Evolutionary conservation across 2,888 invertebrate species (phyloP).

Genomic region (Lasioglossum calceatum): DNA sequence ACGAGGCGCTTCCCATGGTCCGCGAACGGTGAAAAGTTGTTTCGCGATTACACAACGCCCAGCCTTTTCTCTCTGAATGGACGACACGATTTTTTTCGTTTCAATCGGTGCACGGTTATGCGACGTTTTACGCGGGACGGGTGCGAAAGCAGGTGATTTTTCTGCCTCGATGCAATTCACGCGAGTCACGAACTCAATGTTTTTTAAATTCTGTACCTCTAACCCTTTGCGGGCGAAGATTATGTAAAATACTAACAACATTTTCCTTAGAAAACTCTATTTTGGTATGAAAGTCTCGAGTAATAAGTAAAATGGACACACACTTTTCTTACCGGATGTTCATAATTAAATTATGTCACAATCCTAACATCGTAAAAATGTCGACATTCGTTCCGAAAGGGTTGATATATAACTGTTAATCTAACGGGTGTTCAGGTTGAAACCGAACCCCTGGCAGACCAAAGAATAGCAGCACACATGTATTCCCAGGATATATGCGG

Average conservation of each 20-base stretch:
- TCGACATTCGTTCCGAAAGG: background rate
- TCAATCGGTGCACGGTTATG: background rate
- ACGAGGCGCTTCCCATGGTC: conserved; percentile 26
- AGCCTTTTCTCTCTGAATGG: conserved; percentile 7
- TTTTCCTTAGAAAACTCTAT: too few relatives aligned
- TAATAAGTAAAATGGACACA: too few relatives aligned
- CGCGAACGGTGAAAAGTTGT: conserved; percentile 29
- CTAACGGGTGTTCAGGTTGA: background rate
- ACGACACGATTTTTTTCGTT: background rate
- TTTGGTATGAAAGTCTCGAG: too few relatives aligned
- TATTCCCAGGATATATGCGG: background rate
- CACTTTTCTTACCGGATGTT: background rate
- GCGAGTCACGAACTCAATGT: too few relatives aligned
- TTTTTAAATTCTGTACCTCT: too few relatives aligned
- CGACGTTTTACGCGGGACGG: background rate
- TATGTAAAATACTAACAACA: too few relatives aligned
- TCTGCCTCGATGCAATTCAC: too few relatives aligned
- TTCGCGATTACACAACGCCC: conserved; percentile 14
- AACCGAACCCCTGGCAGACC: background rate
- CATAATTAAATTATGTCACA: too few relatives aligned
- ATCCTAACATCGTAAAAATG: too few relatives aligned
- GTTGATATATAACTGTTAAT: background rate
- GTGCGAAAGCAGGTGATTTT: too few relatives aligned
- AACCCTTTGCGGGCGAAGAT: too few relatives aligned
- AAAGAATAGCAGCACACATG: background rate